Conservation (phyloP, 2,113 vertebrate genomes). For the Leptodactylus fuscus region DNA sequence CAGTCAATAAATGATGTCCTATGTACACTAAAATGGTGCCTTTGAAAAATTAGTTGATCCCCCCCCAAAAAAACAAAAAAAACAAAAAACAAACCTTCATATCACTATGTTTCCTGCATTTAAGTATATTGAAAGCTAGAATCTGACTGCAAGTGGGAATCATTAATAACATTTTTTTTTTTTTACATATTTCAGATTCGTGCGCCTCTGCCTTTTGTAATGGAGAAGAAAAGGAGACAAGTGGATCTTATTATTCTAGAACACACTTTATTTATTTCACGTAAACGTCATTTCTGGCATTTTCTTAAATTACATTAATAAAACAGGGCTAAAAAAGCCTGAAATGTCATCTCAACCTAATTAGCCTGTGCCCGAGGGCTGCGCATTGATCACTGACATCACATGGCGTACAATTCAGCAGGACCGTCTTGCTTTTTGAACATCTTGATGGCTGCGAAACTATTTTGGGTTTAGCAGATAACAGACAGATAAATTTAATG, state of each 20-base stretch:
- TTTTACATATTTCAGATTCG: no score
- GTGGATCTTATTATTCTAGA: constrained; percentile 11
- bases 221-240: not conserved
- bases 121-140: no score
- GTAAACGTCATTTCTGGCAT: constrained; percentile 12
- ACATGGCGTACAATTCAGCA: not conserved
- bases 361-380: constrained; percentile 28
- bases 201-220: no score
- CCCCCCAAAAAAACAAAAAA: no score
- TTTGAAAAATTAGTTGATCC: no score
- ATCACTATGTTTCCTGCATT: no score
- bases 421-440: not conserved
- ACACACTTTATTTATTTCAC: not conserved
- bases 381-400: constrained; percentile 18
- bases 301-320: constrained; percentile 39
- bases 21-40: no score
- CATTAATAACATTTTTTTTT: no score
- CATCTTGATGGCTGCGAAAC: not conserved
- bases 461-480: not conserved
- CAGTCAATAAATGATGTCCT: no score
- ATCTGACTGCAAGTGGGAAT: no score
- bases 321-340: constrained; percentile 6
- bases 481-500: not conserved
- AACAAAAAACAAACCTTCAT: no score
- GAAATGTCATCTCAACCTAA: constrained; percentile 48